Evolutionary conservation across 2,113 vertebrate species (phyloP).

Genomic region (Ophthalmolycus amberensis): DNA sequence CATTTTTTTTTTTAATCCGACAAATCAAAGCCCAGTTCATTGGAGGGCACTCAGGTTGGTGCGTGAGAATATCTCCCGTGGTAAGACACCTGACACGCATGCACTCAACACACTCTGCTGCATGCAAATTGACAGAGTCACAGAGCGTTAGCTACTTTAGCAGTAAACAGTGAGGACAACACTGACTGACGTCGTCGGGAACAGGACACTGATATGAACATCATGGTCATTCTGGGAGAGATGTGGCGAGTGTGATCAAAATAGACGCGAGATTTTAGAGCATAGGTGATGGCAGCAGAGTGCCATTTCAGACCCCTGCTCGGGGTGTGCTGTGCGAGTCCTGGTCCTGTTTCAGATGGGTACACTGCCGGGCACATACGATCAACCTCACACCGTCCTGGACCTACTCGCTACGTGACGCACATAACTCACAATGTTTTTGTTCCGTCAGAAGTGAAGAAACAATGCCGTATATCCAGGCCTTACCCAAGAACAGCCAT

Average conservation of each 20-base stretch:
- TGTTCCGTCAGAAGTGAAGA: background rate
- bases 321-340: background rate
- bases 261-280: constrained; percentile 42
- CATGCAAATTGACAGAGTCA: constrained; percentile 7
- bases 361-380: background rate
- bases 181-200: background rate
- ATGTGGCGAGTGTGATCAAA: constrained; percentile 11
- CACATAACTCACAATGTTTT: background rate
- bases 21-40: no score
- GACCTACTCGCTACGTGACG: background rate
- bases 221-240: constrained; percentile 12
- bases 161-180: constrained; percentile 10
- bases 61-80: background rate
- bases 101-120: no score
- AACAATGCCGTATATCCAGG: constrained; percentile 32
- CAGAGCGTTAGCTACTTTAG: background rate
- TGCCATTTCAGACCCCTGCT: constrained; percentile 19
- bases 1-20: background rate
- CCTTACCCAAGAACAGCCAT: constrained; percentile 6
- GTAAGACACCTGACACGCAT: background rate
- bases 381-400: background rate
- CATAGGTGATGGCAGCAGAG: background rate
- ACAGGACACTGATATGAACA: constrained; percentile 26
- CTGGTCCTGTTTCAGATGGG: background rate
- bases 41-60: background rate